Conservation (phyloP, 2,113 vertebrate genomes). For the Perca fluviatilis region DNA sequence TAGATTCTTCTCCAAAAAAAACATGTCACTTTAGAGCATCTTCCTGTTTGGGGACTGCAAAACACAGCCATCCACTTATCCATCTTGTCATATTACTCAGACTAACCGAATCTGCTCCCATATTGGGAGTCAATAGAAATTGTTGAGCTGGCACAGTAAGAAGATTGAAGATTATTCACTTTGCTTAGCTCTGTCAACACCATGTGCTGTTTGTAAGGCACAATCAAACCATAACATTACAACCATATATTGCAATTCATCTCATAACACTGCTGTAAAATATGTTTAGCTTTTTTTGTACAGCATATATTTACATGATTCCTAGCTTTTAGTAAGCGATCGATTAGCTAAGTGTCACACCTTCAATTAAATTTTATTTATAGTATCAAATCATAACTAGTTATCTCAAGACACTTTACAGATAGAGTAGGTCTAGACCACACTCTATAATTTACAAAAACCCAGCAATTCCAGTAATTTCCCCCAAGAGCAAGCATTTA, state of each 20-base stretch:
- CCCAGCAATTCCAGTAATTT: no score
- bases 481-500: no score
- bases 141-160: slow-evolving; percentile 54
- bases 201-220: slow-evolving; percentile 44
- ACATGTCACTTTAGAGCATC: slow-evolving; percentile 42
- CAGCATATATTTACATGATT: not conserved
- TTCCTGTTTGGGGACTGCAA: slow-evolving; percentile 29
- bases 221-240: slow-evolving; percentile 33
- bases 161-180: slow-evolving; percentile 60
- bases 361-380: no score
- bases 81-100: slow-evolving; percentile 65
- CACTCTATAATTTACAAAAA: no score
- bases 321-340: not conserved
- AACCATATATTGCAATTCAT: slow-evolving; percentile 17
- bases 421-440: no score
- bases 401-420: no score
- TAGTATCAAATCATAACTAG: no score
- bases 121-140: slow-evolving; percentile 65
- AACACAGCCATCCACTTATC: slow-evolving; percentile 51
- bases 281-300: not conserved
- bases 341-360: not conserved
- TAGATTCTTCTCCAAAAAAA: slow-evolving; percentile 24
- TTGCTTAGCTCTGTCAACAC: slow-evolving; percentile 59
- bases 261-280: slow-evolving; percentile 2
- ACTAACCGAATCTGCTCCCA: slow-evolving; percentile 65